Evolutionary conservation across 64 coral and sea anemone species (phyloP).

Genomic region (Catalaphyllia jardinei): DNA sequence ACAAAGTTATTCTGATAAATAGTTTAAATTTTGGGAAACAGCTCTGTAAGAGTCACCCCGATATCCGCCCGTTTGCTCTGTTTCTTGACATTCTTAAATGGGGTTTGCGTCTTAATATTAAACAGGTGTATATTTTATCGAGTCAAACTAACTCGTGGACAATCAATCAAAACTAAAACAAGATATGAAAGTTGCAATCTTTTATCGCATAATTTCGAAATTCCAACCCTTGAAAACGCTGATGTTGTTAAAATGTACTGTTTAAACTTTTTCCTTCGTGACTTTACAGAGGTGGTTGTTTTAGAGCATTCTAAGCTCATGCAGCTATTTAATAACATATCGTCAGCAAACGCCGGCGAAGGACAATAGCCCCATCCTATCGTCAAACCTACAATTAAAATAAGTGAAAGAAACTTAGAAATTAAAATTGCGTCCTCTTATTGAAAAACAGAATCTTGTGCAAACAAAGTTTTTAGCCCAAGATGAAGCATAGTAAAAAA

Average conservation of each 20-base stretch:
- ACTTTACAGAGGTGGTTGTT: background rate
- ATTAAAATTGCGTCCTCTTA: background rate
- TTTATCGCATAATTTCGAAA: too few species aligned
- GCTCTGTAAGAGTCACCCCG: background rate
- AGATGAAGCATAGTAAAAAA: background rate
- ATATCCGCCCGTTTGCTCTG: background rate
- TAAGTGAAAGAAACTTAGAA: background rate
- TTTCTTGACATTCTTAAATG: too few species aligned
- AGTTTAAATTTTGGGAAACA: background rate
- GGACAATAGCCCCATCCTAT: background rate
- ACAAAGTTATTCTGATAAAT: background rate
- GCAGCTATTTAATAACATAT: conserved; percentile 6
- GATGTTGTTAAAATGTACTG: background rate
- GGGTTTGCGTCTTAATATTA: too few species aligned
- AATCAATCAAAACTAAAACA: too few species aligned
- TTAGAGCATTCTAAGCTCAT: background rate
- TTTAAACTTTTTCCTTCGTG: background rate
- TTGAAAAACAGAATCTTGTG: background rate
- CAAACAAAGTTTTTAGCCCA: background rate
- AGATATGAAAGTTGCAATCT: too few species aligned
- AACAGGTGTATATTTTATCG: too few species aligned
- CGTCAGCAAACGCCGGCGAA: background rate
- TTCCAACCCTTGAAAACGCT: too few species aligned
- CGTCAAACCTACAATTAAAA: background rate
- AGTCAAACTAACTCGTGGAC: too few species aligned